Evolutionary conservation across 2,797 vertebrate genomes (phyloP).

Genomic region (Echiichthys vipera): DNA sequence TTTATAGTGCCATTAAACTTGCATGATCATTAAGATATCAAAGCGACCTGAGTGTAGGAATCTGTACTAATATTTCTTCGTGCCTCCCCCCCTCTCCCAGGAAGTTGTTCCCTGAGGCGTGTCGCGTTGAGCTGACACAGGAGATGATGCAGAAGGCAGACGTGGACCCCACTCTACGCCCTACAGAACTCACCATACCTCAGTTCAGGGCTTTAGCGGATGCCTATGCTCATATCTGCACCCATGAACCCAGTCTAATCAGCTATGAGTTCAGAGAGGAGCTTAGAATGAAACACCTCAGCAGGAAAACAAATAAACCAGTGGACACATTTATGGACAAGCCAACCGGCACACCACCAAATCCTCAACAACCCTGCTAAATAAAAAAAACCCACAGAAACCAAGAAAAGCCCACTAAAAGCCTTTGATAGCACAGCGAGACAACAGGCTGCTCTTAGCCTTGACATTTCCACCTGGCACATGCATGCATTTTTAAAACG

Average conservation of each 20-base stretch:
- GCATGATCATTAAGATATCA: constrained; percentile 68
- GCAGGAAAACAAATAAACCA: background rate
- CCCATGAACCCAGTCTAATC: constrained; percentile 82
- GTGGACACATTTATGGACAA: background rate
- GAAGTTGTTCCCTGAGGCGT: constrained; percentile 91
- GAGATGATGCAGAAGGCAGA: constrained; percentile 88
- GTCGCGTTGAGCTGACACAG: constrained; percentile 85
- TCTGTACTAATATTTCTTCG: constrained; percentile 19
- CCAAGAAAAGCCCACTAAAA: constrained; percentile 55
- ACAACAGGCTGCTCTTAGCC: constrained; percentile 75
- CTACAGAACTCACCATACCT: constrained; percentile 87
- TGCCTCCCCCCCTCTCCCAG: constrained; percentile 68
- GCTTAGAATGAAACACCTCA: constrained; percentile 77
- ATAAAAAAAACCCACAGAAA: constrained; percentile 5
- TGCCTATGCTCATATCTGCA: constrained; percentile 88
- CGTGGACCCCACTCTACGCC: constrained; percentile 91
- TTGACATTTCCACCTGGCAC: constrained; percentile 77
- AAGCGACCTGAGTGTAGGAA: constrained; percentile 56
- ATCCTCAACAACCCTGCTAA: constrained; percentile 18
- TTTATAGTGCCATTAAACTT: constrained; percentile 67
- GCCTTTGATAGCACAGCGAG: constrained; percentile 47
- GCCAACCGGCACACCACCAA: background rate
- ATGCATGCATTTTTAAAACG: constrained; percentile 78
- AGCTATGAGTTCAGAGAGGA: constrained; percentile 91
- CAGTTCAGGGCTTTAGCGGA: constrained; percentile 89